Conservation (phyloP, 2,113 vertebrate species). For the Cettia cetti region DNA sequence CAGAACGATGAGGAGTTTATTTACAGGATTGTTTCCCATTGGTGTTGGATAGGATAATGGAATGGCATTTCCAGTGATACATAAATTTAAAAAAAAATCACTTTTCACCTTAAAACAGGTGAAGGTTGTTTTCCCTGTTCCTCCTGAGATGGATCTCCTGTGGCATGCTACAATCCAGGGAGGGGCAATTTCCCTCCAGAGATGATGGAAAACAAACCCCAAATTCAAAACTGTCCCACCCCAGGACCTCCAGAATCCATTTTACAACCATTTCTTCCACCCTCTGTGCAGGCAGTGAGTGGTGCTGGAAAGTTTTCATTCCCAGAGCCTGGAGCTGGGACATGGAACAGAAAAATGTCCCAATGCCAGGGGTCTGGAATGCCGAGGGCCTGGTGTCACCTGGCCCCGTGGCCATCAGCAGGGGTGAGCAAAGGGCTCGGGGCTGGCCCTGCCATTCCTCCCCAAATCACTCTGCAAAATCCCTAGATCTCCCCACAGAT, state of each 20-base stretch:
- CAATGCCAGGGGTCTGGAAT: fast-evolving
- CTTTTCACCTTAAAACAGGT: not conserved
- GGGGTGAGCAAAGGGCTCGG: fast-evolving
- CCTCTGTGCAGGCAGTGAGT: not conserved
- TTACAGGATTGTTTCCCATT: not conserved
- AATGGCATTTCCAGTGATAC: not conserved
- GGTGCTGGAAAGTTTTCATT: not conserved
- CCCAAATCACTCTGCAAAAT: fast-evolving
- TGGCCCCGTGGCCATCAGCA: not conserved
- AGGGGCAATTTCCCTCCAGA: not conserved
- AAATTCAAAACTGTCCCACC: not conserved
- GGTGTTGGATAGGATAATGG: not conserved
- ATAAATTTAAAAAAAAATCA: fast-evolving
- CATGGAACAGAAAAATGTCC: not conserved
- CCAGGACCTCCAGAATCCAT: not conserved
- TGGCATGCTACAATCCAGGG: not conserved
- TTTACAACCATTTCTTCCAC: fast-evolving
- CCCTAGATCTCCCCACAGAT: not conserved
- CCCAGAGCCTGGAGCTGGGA: not conserved
- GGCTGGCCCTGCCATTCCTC: fast-evolving
- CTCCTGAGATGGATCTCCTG: not conserved
- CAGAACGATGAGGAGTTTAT: not conserved
- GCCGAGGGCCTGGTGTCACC: not conserved
- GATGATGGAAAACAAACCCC: not conserved
- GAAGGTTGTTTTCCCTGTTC: not conserved